A percentile compares a stretch with the other conserved stretches of the same genome.
Evolutionary conservation across 2,888 invertebrate species (phyloP).

Genomic region (Galeopsomyia nigrocyanea): DNA sequence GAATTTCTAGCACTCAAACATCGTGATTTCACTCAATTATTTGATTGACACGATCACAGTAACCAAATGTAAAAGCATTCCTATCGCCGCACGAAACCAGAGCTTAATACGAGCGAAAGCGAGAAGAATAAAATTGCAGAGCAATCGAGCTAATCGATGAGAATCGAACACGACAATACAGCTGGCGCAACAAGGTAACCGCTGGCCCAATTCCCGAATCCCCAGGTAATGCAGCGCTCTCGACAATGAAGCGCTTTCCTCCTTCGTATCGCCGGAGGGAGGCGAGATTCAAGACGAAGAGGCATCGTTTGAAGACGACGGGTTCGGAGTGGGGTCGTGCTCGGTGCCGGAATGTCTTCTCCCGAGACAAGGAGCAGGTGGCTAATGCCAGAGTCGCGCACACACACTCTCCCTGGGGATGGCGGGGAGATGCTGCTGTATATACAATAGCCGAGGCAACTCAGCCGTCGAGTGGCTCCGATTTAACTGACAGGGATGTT

Average conservation of each 20-base stretch:
- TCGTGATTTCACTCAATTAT: no score
- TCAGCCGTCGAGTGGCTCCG: no score
- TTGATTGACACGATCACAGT: no score
- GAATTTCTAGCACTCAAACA: no score
- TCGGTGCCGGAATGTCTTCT: constrained; percentile 24
- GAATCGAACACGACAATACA: no score
- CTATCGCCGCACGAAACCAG: no score
- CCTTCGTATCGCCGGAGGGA: constrained; percentile 20
- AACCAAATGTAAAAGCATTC: no score
- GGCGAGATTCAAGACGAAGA: constrained; percentile 31
- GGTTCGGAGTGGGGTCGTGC: constrained; percentile 7
- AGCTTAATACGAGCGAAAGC: no score
- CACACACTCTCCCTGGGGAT: constrained; percentile 34
- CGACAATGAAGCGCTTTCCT: constrained; percentile 27
- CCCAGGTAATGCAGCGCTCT: constrained; percentile 11
- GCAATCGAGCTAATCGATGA: no score
- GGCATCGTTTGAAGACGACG: constrained; percentile 21
- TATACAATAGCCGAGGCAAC: constrained; percentile 45
- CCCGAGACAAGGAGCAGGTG: constrained; percentile 60
- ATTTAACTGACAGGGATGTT: no score
- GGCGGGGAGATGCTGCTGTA: constrained; percentile 49
- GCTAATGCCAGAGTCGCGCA: constrained; percentile 55
- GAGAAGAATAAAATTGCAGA: no score
- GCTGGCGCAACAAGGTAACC: background rate
- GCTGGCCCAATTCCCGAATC: constrained; percentile 37